A percentile compares a stretch with the other conserved stretches of the same genome.
phyloP scores from a whole-genome alignment of 2,113 vertebrate genomes.

The Parus major region DNA sequence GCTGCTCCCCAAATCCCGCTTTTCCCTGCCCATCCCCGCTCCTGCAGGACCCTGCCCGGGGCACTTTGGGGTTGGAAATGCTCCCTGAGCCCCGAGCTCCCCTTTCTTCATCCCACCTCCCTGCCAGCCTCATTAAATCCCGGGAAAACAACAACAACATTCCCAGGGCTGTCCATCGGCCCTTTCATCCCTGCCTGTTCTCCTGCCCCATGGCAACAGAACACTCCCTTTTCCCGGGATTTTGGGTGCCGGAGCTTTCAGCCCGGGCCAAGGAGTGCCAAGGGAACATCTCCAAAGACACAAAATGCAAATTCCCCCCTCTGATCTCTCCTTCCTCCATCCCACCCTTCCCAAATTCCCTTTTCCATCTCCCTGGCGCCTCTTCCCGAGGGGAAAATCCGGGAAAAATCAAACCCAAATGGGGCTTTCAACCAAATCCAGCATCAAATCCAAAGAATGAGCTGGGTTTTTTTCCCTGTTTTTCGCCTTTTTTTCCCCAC shows the following conservation, averaged over 20 bases:
- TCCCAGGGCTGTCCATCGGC: constrained; percentile 1
- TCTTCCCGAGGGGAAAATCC: accelerated
- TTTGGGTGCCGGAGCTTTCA: constrained; percentile 7
- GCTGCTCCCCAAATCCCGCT: neutral
- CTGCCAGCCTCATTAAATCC: neutral
- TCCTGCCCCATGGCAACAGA: neutral
- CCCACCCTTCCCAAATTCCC: neutral
- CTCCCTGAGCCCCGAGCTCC: neutral
- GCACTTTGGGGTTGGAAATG: neutral
- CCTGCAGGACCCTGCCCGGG: no score
- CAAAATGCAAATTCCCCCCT: neutral
- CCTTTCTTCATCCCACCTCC: neutral
- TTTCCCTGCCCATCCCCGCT: neutral
- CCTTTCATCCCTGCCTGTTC: constrained; percentile 30
- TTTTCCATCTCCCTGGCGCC: neutral
- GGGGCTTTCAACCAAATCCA: neutral
- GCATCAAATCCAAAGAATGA: neutral
- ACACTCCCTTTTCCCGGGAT: neutral
- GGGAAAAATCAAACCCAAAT: no score
- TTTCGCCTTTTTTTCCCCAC: neutral
- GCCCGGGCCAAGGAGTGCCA: neutral
- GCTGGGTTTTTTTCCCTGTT: neutral
- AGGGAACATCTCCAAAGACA: neutral
- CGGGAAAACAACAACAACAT: neutral
- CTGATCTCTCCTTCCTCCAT: neutral